Base-by-base conservation (phyloP, 2,888 invertebrate genomes). In the Volucella inanis region DNA sequence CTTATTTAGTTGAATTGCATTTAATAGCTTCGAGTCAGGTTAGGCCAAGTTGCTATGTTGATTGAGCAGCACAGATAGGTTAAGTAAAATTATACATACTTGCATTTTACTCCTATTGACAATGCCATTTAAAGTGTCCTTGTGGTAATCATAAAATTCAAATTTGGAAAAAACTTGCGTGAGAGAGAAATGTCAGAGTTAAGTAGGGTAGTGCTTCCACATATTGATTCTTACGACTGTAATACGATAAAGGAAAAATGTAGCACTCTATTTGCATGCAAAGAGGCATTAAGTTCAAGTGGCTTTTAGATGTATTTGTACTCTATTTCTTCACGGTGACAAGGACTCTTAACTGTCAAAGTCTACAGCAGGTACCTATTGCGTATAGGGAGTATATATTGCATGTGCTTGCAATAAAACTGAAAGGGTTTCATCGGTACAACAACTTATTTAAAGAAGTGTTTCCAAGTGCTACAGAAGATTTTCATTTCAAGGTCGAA, bases 11-110 rank as follows among this genome's bases (percentile, higher is more conserved):
- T 50, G 57, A 15, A 31, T 14, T 50, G 12, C 9, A 49, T 61
- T 68, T 70, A 78, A 71, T 64, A 38, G 70, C 31, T 50, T 11
- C 2, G 43, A 70, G 41, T 54, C 70, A 55, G 62, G 70, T 70
- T 47, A 77, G 49, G 22, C 12, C 9, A 49, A 61, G 55, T 70
- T 68, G 62, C 43, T 31, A 57, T 54, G 55, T 62, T 68, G 62
- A 62, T 70, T 78, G 50, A 10, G 49, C 43, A 18, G 12, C n/a
- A 62, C 14, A 12, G 31, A 55, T 45, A 45, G 43, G 6, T 39
- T 47, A 38, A 70, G n/a, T 14, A 14, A 47, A 57, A 70, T 2
- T 22, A 22, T 22, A 22, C 2, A 2, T 22, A 22, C 18, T 22
- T 22, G 18, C 3, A 50, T 14, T 12, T 43, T 0, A 10, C 11